Evolutionary conservation across 2,888 invertebrate species (phyloP), one percentile per base, ranked within the genome.

Genomic region (Eueremaeus valkanovi): DNA sequence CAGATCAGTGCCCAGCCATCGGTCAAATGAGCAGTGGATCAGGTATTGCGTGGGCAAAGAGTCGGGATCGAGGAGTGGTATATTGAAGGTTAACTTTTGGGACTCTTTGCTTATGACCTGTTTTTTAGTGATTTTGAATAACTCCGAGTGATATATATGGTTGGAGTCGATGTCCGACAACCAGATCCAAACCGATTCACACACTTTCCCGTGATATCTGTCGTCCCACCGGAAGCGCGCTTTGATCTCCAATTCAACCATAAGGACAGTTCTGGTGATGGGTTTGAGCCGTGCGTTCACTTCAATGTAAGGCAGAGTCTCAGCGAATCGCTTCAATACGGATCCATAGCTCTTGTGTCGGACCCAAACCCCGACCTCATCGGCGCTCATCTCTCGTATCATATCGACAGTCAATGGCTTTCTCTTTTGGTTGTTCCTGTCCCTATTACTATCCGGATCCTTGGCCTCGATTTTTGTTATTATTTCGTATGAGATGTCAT

Each of bases 181-280:
- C 95, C 98, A 97, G 77, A 99, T 88, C 92, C 95, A 98, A 84
- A 95, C 99, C 0, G 92, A 89, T 83, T 97, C 94, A 0, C 91
- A 88, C 0, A 89, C 89, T 83, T 90, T 90, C 0, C 95, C 93
- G 82, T 97, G 95, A 68, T 95, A 88, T 80, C 88, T 89, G 82
- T 95, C 93, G 81, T 92, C 93, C 96, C 96, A 97, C 77, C 88
- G 82, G 80, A 87, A 87, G 79, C 89, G 88, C 0, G 95, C 90
- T 75, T 86, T 88, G 29, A 97, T 89, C 73, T 88, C 88, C 18
- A 97, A 87, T 76, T 90, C 88, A 79, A 98, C 92, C 81, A 92
- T 86, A 18, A 96, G 84, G 5, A 96, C 91, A 0, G 93, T 94
- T 68, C 95, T 88, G 0, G 99, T 99, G 79, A 99, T 98, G 0